These are phyloP conservation scores for Agonopterix subpropinquella DNA, from an alignment of 2,888 invertebrate species.

Conservation along the genomic window DNA sequence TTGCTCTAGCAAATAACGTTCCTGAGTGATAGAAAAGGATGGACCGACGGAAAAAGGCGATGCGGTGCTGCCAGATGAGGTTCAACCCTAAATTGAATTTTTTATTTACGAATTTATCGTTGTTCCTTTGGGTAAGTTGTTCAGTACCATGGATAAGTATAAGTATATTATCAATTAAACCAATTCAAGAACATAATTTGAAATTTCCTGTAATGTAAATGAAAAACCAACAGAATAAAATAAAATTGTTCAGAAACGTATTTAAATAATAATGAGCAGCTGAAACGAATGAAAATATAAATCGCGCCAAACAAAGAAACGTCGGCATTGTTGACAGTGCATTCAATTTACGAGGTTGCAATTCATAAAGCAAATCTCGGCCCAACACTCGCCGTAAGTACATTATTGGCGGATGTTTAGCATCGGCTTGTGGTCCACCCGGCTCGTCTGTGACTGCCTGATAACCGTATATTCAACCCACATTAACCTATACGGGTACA, in stretches of 20 bases:
- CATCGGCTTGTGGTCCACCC: slow-evolving; percentile 44
- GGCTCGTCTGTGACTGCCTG: slow-evolving; percentile 45
- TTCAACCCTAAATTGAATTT: too few species aligned
- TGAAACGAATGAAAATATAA: slow-evolving; percentile 38
- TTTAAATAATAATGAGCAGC: slow-evolving; percentile 3
- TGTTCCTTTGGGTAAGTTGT: too few species aligned
- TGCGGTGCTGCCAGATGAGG: too few species aligned
- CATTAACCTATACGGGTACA: slow-evolving; percentile 27
- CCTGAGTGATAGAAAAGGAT: too few species aligned
- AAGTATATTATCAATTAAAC: too few species aligned
- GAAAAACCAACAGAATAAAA: too few species aligned
- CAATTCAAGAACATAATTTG: too few species aligned
- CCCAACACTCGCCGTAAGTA: slow-evolving; percentile 54
- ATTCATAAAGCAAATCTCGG: slow-evolving; percentile 58
- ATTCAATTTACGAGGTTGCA: slow-evolving; percentile 54
- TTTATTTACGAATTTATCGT: too few species aligned
- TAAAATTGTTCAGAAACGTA: background rate
- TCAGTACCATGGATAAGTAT: too few species aligned
- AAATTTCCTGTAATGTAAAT: too few species aligned
- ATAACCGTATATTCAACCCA: slow-evolving; percentile 46
- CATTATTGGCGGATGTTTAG: slow-evolving; percentile 58
- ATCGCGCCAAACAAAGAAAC: slow-evolving; percentile 39
- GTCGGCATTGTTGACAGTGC: slow-evolving; percentile 34
- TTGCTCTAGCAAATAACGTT: too few species aligned
- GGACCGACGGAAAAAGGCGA: too few species aligned